Conservation (phyloP, 2,113 vertebrate genomes). For the Cyphomyrus plagiostoma region DNA sequence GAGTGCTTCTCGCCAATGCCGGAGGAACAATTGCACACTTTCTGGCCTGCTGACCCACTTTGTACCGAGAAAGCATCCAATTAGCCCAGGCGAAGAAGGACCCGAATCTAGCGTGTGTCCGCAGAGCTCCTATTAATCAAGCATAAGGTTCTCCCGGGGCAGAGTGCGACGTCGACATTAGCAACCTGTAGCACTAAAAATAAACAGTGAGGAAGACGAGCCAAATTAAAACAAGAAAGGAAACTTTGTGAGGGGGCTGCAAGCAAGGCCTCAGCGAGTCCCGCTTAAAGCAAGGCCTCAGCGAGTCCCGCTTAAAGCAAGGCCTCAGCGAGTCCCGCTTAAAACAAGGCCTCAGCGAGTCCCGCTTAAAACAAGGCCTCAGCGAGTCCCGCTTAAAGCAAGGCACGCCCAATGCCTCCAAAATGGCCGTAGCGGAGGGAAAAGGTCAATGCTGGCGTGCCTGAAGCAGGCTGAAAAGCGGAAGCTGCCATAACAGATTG, state of each 20-base stretch:
- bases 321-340: not conserved
- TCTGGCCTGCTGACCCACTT: slow-evolving; percentile 6
- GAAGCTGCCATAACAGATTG: not conserved
- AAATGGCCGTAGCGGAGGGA: not conserved
- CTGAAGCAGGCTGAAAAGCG: not conserved
- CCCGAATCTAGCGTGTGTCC: not conserved
- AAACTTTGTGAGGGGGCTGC: not conserved
- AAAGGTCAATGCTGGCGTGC: not conserved
- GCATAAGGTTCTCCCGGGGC: not conserved
- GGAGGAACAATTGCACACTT: not conserved
- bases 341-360: not conserved
- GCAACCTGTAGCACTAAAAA: not conserved
- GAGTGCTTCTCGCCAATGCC: not conserved
- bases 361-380: not conserved
- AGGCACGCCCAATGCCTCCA: not conserved
- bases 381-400: not conserved
- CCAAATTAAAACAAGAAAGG: not conserved
- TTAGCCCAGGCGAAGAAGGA: not conserved
- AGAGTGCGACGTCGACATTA: not conserved
- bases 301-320: not conserved
- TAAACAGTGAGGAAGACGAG: not conserved
- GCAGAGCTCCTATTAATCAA: not conserved
- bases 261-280: not conserved
- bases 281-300: not conserved
- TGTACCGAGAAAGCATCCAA: not conserved